Evolutionary conservation across 2,797 vertebrate genomes (phyloP).

Genomic region (Pteronotus mesoamericanus): DNA sequence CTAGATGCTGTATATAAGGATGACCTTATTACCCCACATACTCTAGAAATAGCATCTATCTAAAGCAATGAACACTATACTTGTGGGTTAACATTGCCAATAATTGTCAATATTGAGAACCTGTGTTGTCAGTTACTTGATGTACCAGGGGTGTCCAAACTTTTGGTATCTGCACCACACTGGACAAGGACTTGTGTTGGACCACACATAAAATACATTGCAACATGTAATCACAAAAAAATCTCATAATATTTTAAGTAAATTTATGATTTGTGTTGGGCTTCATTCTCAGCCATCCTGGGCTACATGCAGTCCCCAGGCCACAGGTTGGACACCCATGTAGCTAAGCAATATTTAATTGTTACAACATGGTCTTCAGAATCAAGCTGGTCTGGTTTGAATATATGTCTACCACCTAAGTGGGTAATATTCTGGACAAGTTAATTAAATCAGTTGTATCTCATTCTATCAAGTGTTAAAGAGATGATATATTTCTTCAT

Average conservation of each 20-base stretch:
- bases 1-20: background rate
- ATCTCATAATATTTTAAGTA: no score
- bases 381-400: background rate
- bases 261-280: no score
- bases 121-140: background rate
- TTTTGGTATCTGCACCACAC: no score
- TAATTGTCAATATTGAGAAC: background rate
- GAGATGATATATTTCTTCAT: background rate
- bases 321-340: no score
- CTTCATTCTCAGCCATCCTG: no score
- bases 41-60: background rate
- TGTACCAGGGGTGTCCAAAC: no score
- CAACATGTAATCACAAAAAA: no score
- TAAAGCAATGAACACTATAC: background rate
- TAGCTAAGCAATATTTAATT: background rate
- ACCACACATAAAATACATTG: no score
- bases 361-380: background rate
- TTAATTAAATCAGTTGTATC: background rate
- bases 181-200: no score
- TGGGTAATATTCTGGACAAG: background rate
- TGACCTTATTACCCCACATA: background rate
- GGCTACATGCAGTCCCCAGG: no score
- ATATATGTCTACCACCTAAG: background rate
- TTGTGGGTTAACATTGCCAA: background rate
- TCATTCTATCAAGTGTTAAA: background rate